Evolutionary conservation across 2,113 vertebrate species (phyloP), one percentile per base, ranked within the genome.

Genomic region (Osmerus mordax): DNA sequence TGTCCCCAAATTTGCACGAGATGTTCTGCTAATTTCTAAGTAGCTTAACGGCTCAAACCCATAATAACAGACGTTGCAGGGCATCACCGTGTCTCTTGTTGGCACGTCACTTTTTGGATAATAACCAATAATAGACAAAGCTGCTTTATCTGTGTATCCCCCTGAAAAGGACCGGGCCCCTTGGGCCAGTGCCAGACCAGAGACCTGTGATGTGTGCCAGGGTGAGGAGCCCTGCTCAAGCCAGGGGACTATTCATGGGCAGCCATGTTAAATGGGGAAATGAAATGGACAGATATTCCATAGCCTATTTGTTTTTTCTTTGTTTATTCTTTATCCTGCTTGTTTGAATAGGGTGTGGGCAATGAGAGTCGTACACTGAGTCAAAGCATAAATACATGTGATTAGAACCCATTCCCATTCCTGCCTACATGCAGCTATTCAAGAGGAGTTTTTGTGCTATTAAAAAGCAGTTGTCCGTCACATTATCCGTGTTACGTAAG

Each of bases 21-120:
- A 74, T 68, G 72, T 58, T 67, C 72, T 79, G 83, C 76, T 86
- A 76, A 87, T 89, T 87, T 86, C 64, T 79, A 87, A 89, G 85
- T 78, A 71, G 81, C 80, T 88, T 83, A 85, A 12, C 23, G n/a
- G 78, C 78, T 82, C 78, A 72, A 67, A 12, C n/a, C 8, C 53
- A 62, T 47, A 55, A 62, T 47, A 55, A 74, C 64, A 70, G 67
- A 69, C 53, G 32, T 53, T 68, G 32, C 23, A 54, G 32, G 56
- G 16, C 25, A 13, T 36, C 25, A 29, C 52, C 3, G n/a, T 23
- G 47, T 72, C 52, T 65, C 41, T 19, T 12, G 13, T 71, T 70
- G 68, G 62, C 55, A 28, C 11, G 28, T 68, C 4, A n/a, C 23
- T 25, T 55, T 60, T 60, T 76, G 55, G 69, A 14, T 64, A 75